Evolutionary conservation across 2,797 vertebrate genomes (phyloP).

Genomic region (Enteromius viviparus): DNA sequence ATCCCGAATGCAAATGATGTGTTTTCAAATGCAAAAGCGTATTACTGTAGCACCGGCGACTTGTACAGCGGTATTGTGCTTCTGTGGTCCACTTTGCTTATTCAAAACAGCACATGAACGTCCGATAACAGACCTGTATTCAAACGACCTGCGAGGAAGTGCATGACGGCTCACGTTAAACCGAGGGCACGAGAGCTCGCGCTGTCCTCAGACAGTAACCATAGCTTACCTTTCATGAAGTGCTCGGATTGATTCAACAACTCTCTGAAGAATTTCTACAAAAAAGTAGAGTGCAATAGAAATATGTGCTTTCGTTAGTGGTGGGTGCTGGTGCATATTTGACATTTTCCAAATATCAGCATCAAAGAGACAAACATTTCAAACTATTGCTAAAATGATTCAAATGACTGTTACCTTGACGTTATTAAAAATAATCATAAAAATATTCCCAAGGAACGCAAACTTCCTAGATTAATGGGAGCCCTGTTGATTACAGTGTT

Average conservation of each 20-base stretch:
- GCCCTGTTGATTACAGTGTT: too few relatives aligned
- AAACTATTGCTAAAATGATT: too few relatives aligned
- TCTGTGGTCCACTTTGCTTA: slow-evolving; percentile 69
- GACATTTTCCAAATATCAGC: too few relatives aligned
- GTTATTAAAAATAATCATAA: too few relatives aligned
- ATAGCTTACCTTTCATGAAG: too few relatives aligned
- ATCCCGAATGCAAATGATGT: slow-evolving; percentile 59
- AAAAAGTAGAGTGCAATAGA: not conserved
- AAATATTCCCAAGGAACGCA: too few relatives aligned
- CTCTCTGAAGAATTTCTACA: not conserved
- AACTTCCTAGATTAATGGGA: too few relatives aligned
- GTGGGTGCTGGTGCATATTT: too few relatives aligned
- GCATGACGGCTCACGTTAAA: not conserved
- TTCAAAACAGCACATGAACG: slow-evolving; percentile 69
- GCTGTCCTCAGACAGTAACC: not conserved
- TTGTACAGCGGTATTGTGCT: slow-evolving; percentile 32
- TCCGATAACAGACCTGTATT: slow-evolving; percentile 50
- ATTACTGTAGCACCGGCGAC: slow-evolving; percentile 51
- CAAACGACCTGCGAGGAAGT: slow-evolving; percentile 47
- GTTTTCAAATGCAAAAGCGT: slow-evolving; percentile 67
- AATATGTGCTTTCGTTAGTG: not conserved
- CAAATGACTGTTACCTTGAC: too few relatives aligned
- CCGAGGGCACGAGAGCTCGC: not conserved
- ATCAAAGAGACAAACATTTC: too few relatives aligned
- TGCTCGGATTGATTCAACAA: not conserved